Evolutionary conservation across 2,113 vertebrate species (phyloP), one percentile per base, ranked within the genome.

Genomic region (Pelmatolapia mariae): DNA sequence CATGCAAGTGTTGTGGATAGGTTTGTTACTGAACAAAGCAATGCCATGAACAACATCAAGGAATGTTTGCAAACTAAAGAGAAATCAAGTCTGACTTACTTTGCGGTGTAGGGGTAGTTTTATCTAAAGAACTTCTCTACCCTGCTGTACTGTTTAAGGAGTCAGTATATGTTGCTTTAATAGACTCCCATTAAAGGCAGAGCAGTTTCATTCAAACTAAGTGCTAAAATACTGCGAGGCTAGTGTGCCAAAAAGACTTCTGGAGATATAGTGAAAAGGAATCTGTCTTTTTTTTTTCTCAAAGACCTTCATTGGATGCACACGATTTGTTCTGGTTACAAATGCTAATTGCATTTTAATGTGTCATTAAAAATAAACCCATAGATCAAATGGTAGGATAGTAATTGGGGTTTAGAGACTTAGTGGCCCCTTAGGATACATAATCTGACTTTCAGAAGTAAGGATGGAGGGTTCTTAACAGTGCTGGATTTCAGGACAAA

Each of bases 261-360:
- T 87, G 78, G 81, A 83, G 85, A 91, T 84, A 82, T 83, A 78
- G 84, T 68, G 78, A 63, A 87, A 87, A 54, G 71, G 86, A 90
- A 86, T 87, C 19, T 47, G 24, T 94, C 89, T 86, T 88, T 81
- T 93, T 94, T 93, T 93, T 31, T 47, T 38, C 84, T 87, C 40
- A 83, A 93, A 87, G 89, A 92, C 91, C 91, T 95, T 93, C 88
- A 87, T 53, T 93, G 93, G 91, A 95, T 93, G 90, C 93, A 93
- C 92, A 93, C 91, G 92, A 93, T 96, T 95, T 96, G 91, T 95
- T 95, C 93, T 93, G 92, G 93, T 96, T 94, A 95, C 88, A 92
- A 92, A 96, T 95, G 95, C 95, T 96, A 96, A 96, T 96, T 95
- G 94, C 93, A 95, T 96, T 96, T 96, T 96, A 97, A 97, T 96